A percentile compares a stretch with the other conserved stretches of the same genome.
phyloP scores from a whole-genome alignment of 1,140 invertebrate species.

The roundworm (Caenorhabditis elegans) region DNA sequence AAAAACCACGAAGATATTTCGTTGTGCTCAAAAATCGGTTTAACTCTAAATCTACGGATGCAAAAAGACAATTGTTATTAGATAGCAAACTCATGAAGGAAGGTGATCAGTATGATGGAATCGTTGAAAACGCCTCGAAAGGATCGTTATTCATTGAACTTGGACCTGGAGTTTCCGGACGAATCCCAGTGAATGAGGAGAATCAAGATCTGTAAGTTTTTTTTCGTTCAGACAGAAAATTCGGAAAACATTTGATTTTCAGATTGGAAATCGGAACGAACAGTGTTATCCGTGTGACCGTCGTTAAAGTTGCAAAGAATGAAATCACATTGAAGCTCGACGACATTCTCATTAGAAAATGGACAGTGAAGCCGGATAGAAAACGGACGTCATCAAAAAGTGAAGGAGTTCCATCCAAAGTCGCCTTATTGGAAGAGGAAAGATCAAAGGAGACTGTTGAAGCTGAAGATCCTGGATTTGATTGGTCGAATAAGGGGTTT shows the following conservation, averaged over 20 bases:
- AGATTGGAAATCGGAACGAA: neutral
- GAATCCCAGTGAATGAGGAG: slow-evolving; percentile 37
- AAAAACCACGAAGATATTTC: neutral
- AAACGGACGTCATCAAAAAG: neutral
- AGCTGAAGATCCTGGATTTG: slow-evolving; percentile 45
- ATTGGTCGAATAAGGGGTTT: slow-evolving; percentile 44
- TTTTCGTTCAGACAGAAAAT: neutral
- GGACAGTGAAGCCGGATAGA: neutral
- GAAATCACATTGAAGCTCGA: slow-evolving; percentile 27
- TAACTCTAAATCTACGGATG: neutral
- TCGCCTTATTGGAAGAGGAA: neutral
- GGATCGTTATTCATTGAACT: slow-evolving; percentile 15
- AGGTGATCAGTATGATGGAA: neutral
- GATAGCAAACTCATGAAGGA: neutral
- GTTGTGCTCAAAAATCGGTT: neutral
- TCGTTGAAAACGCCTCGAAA: neutral
- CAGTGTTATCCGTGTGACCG: neutral
- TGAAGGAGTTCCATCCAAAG: neutral
- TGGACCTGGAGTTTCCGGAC: slow-evolving; percentile 15
- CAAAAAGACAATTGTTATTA: neutral
- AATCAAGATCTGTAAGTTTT: slow-evolving; percentile 30
- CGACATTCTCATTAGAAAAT: slow-evolving; percentile 27
- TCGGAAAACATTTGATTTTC: neutral
- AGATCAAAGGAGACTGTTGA: neutral
- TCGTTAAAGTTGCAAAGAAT: neutral